Percentiles rank a stretch among this genome's conserved stretches.
Conservation (phyloP, 2,113 vertebrate genomes). For the Typhlomys cinereus region DNA sequence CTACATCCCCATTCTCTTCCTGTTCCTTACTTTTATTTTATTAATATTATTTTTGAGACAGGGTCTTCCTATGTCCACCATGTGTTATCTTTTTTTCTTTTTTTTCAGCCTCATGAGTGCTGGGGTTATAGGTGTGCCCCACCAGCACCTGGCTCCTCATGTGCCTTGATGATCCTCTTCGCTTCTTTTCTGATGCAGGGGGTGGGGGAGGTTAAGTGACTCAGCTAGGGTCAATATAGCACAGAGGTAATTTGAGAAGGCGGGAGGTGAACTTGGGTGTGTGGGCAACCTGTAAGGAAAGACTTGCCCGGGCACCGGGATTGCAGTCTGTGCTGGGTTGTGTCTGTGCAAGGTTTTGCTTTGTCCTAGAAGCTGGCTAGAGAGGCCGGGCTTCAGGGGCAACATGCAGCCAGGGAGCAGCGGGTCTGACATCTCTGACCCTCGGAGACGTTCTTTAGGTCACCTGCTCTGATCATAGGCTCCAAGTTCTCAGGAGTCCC, state of each 20-base stretch:
- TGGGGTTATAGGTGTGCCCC: not conserved
- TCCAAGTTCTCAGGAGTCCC: not conserved
- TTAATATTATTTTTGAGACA: not conserved
- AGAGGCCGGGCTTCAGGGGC: not conserved
- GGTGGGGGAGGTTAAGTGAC: not conserved
- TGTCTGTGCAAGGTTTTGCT: not conserved
- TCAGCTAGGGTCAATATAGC: not conserved
- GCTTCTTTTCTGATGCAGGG: not conserved
- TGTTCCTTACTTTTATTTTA: not conserved
- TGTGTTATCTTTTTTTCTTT: not conserved
- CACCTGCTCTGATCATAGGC: not conserved
- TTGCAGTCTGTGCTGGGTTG: not conserved
- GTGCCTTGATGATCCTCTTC: not conserved
- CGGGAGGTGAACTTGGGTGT: not conserved
- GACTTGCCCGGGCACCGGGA: not conserved
- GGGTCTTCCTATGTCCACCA: not conserved
- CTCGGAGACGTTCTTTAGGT: not conserved
- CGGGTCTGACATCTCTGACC: not conserved
- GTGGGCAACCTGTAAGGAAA: not conserved
- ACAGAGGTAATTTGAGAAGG: not conserved
- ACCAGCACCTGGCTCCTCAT: too few relatives aligned
- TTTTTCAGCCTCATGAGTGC: not conserved
- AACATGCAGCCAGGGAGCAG: not conserved
- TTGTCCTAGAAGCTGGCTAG: not conserved
- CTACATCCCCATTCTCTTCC: not conserved